Percentiles rank a stretch among this genome's conserved stretches.
Evolutionary conservation across 92 coral and sea anemone genomes (phyloP).

Genomic region (Porites divaricata): DNA sequence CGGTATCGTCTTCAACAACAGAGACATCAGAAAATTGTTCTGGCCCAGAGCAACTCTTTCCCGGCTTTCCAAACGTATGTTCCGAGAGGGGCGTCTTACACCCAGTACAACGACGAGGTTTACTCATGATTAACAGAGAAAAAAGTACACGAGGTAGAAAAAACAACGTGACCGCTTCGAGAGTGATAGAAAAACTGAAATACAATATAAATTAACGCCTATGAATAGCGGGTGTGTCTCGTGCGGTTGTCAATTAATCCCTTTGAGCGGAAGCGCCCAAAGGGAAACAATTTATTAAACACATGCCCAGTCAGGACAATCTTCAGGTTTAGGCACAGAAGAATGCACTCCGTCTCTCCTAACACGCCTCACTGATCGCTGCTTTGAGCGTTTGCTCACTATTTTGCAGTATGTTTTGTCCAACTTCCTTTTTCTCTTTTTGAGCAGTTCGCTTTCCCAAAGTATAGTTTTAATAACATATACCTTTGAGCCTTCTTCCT

Average conservation of each 20-base stretch:
- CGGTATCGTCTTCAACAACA: conserved; percentile 12
- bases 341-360: background rate
- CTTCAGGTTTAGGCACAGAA: background rate
- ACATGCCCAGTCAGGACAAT: conserved; percentile 35
- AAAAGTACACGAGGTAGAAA: conserved; percentile 21
- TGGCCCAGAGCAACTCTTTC: too few species aligned
- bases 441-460: conserved; percentile 28
- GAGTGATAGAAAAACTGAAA: conserved; percentile 21
- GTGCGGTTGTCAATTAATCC: too few species aligned
- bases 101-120: conserved; percentile 16
- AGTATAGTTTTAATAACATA: conserved; percentile 5
- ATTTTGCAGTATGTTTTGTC: background rate
- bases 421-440: conserved; percentile 8
- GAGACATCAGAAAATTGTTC: background rate
- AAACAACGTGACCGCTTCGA: conserved; percentile 8
- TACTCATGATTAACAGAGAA: conserved; percentile 2
- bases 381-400: background rate
- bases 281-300: background rate
- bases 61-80: background rate
- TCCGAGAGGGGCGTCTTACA: conserved; percentile 13
- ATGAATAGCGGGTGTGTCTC: too few species aligned
- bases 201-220: background rate
- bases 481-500: background rate
- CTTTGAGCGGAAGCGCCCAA: too few species aligned
- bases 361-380: background rate